A percentile compares a stretch with the other conserved stretches of the same genome.
These are phyloP conservation scores for Blastobasis adustella DNA, from an alignment of 2,888 invertebrate genomes.

Conservation along the genomic window DNA sequence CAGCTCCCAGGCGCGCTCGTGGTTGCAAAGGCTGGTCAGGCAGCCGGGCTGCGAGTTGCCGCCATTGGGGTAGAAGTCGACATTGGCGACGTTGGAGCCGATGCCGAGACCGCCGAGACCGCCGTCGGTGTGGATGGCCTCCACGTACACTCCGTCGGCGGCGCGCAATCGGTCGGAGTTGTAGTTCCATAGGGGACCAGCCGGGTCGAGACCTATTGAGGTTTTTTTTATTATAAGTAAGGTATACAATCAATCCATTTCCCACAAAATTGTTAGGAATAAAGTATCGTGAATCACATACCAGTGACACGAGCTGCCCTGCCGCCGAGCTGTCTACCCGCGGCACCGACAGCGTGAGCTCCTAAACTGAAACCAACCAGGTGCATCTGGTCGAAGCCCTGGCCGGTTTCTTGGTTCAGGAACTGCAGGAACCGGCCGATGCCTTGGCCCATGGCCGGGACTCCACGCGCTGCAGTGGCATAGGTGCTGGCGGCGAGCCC, in stretches of 20 bases:
- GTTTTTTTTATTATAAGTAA: not conserved
- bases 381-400: too few relatives aligned
- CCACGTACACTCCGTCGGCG: constrained; percentile 37
- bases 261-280: not conserved
- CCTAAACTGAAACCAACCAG: too few relatives aligned
- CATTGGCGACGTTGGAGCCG: constrained; percentile 52
- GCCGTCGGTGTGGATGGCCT: constrained; percentile 45
- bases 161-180: constrained; percentile 17
- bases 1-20: constrained; percentile 31
- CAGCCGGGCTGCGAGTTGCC: constrained; percentile 41
- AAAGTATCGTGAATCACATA: too few relatives aligned
- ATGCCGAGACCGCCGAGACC: constrained; percentile 52
- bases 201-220: constrained; percentile 33
- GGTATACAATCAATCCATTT: not conserved
- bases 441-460: too few relatives aligned
- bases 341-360: too few relatives aligned
- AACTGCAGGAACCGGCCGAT: too few relatives aligned
- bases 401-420: too few relatives aligned
- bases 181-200: constrained; percentile 27
- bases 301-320: too few relatives aligned
- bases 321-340: too few relatives aligned
- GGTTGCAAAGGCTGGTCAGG: constrained; percentile 23
- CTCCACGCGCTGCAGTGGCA: too few relatives aligned
- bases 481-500: too few relatives aligned
- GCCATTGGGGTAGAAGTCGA: constrained; percentile 71